Evolutionary conservation across 37 sponge, comb jelly and placozoan genomes (phyloP).

Genomic region (Ianthella basta): DNA sequence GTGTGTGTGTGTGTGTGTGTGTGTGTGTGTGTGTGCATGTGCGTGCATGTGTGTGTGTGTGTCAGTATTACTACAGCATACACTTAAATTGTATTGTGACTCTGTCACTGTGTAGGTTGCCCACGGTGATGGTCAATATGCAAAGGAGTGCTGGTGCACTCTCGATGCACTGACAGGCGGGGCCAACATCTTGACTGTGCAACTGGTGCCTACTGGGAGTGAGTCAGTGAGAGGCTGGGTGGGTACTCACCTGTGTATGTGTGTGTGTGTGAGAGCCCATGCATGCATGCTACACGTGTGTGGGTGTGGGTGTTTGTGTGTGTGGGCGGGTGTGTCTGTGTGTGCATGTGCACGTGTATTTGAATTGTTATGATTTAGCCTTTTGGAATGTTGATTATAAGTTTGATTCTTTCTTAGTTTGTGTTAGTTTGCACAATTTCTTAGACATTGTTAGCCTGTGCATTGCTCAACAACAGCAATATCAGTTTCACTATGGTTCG

Average conservation of each 20-base stretch:
- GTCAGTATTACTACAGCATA: no score
- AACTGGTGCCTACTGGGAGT: not conserved
- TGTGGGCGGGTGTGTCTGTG: constrained; percentile 3
- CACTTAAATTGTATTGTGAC: no score
- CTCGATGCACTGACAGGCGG: constrained; percentile 28
- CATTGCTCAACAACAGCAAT: no score
- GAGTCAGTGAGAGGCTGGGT: not conserved
- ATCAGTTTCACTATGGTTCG: no score
- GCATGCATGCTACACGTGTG: not conserved
- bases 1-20: not conserved
- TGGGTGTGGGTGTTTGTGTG: constrained; percentile 21
- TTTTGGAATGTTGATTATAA: not conserved
- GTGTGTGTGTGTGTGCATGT: not conserved
- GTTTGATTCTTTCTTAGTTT: no score
- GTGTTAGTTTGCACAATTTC: no score
- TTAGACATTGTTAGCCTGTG: no score
- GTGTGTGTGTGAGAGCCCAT: constrained; percentile 1
- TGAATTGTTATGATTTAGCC: no score
- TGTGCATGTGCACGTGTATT: not conserved
- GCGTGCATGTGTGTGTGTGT: not conserved
- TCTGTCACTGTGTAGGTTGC: not conserved
- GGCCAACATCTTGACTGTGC: not conserved
- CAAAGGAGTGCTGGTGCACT: constrained; percentile 9
- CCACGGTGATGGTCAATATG: not conserved
- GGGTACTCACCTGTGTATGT: not conserved